These are phyloP conservation scores for Heliconius hewitsoni DNA, from an alignment of 1,140 invertebrate genomes.

Conservation along the genomic window DNA sequence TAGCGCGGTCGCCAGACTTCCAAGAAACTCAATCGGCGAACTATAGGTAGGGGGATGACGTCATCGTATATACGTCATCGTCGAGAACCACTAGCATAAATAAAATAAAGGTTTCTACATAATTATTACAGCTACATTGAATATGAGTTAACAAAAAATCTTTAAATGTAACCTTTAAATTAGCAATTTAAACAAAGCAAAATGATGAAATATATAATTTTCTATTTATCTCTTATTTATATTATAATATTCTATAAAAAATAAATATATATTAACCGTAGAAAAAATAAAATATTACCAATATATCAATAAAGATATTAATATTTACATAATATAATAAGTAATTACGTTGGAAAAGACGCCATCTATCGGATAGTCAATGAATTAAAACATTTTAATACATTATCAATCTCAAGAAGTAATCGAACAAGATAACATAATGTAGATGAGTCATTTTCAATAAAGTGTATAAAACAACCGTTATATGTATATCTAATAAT, in stretches of 20 bases:
- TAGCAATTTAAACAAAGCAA: too few species aligned
- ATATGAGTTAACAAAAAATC: not conserved
- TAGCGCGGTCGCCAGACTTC: slow-evolving; percentile 55
- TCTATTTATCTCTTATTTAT: not conserved
- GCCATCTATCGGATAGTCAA: slow-evolving; percentile 16
- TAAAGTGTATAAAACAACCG: not conserved
- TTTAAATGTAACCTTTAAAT: too few species aligned
- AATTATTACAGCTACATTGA: not conserved
- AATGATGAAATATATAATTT: too few species aligned
- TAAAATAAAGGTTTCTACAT: not conserved
- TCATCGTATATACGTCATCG: slow-evolving; percentile 47
- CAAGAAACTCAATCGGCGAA: slow-evolving; percentile 52
- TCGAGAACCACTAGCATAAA: slow-evolving; percentile 56
- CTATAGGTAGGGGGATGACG: slow-evolving; percentile 48
- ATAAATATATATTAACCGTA: too few species aligned
- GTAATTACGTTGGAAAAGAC: not conserved
- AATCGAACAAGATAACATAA: not conserved
- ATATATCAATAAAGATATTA: not conserved
- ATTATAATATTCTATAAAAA: too few species aligned
- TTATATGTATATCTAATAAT: not conserved
- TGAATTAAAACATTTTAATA: not conserved
- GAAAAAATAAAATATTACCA: too few species aligned
- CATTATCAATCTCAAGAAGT: not conserved
- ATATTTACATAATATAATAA: not conserved
- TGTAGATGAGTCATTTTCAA: not conserved